Conservation (phyloP, 2,113 vertebrate species). For the Empidonax traillii region DNA sequence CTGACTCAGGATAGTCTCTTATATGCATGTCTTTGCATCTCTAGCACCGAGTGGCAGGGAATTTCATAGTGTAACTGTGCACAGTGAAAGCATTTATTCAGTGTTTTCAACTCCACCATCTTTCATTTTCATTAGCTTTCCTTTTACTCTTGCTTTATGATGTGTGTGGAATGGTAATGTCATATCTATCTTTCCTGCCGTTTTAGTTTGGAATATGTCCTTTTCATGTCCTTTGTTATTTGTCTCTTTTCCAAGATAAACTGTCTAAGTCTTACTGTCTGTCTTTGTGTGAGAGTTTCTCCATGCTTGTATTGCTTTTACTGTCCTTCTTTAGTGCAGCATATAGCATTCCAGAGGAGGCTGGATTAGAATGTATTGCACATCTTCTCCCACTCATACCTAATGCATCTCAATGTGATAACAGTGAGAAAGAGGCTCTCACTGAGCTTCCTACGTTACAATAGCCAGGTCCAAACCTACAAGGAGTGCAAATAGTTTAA, state of each 20-base stretch:
- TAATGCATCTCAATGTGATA: background rate
- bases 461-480: background rate
- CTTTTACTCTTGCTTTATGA: background rate
- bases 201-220: conserved; percentile 9
- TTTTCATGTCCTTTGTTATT: conserved; percentile 48
- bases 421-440: background rate
- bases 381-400: background rate
- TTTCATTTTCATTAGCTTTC: conserved; percentile 15
- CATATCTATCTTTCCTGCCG: background rate
- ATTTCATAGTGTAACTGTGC: background rate
- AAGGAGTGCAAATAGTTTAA: background rate
- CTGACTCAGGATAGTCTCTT: background rate
- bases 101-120: background rate
- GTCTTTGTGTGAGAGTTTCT: conserved; percentile 2
- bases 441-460: background rate
- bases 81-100: background rate
- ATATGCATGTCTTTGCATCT: background rate
- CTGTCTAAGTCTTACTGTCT: background rate
- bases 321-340: background rate
- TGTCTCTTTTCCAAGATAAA: conserved; percentile 38
- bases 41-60: background rate
- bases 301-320: conserved; percentile 38
- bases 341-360: background rate
- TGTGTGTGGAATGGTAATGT: conserved; percentile 1
- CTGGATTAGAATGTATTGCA: background rate